Percentiles rank a stretch among this genome's conserved stretches.
Evolutionary conservation across 2,888 invertebrate species (phyloP).

Genomic region (Luperina nickerlii): DNA sequence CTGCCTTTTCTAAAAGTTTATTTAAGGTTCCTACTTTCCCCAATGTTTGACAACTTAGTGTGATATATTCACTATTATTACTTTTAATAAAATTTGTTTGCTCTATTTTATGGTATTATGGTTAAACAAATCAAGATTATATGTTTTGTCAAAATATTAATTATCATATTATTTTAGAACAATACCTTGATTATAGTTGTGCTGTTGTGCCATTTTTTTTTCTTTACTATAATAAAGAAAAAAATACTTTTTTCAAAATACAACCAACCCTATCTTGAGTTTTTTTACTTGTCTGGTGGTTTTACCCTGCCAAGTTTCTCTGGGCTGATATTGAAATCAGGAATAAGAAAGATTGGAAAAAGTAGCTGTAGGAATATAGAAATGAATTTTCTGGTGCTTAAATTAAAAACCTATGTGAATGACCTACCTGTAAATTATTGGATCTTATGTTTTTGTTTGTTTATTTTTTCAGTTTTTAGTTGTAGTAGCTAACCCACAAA

Average conservation of each 20-base stretch:
- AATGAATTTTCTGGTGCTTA: not conserved
- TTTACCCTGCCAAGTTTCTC: constrained; percentile 29
- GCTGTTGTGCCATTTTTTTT: not conserved
- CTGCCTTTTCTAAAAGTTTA: not conserved
- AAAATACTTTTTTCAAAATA: too few species aligned
- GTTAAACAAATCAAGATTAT: not conserved
- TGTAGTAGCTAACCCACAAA: too few species aligned
- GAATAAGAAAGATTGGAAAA: not conserved
- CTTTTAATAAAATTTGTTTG: too few species aligned
- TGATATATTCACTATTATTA: not conserved
- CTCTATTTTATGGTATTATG: not conserved
- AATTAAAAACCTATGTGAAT: not conserved
- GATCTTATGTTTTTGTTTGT: too few species aligned
- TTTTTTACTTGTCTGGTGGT: constrained; percentile 49
- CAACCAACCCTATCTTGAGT: constrained; percentile 44
- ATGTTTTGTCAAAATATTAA: not conserved
- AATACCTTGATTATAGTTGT: not conserved
- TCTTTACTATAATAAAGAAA: not conserved
- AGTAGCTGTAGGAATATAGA: not conserved
- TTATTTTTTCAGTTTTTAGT: too few species aligned
- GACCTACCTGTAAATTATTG: too few species aligned
- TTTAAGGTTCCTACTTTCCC: not conserved
- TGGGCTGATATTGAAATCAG: constrained; percentile 13
- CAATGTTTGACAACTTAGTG: not conserved
- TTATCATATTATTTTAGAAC: not conserved